These are phyloP conservation scores for Cheilosia grossa DNA, from an alignment of 2,888 invertebrate species.

Conservation along the genomic window DNA sequence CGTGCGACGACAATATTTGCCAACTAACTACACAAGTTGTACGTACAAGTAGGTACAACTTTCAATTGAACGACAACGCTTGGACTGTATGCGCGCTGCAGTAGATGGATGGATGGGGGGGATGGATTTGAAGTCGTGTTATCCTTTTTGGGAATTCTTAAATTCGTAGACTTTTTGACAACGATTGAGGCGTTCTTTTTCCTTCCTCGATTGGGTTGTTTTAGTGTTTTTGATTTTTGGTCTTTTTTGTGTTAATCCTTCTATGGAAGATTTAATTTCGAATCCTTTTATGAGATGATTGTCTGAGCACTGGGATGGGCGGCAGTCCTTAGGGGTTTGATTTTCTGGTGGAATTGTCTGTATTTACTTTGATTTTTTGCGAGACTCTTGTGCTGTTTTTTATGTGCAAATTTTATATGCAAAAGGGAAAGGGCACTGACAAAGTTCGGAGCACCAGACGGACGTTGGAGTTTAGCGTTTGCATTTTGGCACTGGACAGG, in stretches of 20 bases:
- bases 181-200: constrained; percentile 60
- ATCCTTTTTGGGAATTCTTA: constrained; percentile 59
- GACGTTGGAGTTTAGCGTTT: constrained; percentile 72
- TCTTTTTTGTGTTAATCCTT: constrained; percentile 48
- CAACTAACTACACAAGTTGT: constrained; percentile 70
- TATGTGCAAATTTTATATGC: constrained; percentile 25
- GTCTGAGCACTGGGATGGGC: constrained; percentile 58
- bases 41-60: constrained; percentile 54
- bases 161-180: constrained; percentile 74
- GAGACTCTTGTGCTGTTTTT: constrained; percentile 10
- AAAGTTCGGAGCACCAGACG: constrained; percentile 51
- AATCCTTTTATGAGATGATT: constrained; percentile 65
- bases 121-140: constrained; percentile 15
- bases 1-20: constrained; percentile 68
- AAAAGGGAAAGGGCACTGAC: constrained; percentile 52
- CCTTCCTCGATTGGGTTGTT: constrained; percentile 34
- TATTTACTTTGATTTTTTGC: constrained; percentile 55
- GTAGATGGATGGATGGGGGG: not conserved
- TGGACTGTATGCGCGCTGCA: constrained; percentile 7
- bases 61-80: constrained; percentile 52
- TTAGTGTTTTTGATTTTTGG: constrained; percentile 26
- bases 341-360: constrained; percentile 65
- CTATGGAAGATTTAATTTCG: constrained; percentile 67
- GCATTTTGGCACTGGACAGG: constrained; percentile 74
- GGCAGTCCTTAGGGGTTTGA: constrained; percentile 41